Conservation (phyloP, 2,113 vertebrate genomes). For the Megaceryle maxima region DNA sequence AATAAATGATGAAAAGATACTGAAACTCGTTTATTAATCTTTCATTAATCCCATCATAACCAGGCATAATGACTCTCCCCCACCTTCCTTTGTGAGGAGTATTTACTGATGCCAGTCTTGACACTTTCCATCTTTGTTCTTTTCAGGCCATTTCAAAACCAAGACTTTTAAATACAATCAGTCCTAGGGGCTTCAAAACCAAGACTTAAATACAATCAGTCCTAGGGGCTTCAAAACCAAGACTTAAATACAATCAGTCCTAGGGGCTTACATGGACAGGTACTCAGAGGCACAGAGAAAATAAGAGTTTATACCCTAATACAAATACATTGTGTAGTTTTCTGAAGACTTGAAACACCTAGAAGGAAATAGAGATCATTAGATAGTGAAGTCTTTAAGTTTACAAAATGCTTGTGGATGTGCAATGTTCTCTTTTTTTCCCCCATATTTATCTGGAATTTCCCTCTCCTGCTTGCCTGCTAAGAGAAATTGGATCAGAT, state of each 20-base stretch:
- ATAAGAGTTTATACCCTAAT: neutral
- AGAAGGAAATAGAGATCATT: neutral
- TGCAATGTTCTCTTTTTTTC: neutral
- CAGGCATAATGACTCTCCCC: neutral
- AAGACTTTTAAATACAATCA: neutral
- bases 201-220: neutral
- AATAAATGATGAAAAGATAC: neutral
- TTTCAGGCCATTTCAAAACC: neutral
- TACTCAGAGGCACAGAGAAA: neutral
- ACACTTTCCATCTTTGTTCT: constrained; percentile 11
- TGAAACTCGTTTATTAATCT: neutral
- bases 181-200: neutral
- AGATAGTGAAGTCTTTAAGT: neutral
- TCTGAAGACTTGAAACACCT: neutral
- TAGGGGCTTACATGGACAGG: neutral
- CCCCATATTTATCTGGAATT: neutral
- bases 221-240: neutral
- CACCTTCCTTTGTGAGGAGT: neutral
- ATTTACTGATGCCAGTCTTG: neutral
- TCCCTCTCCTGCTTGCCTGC: neutral
- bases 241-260: neutral
- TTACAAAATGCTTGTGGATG: neutral
- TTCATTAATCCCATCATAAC: neutral
- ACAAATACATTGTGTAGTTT: neutral
- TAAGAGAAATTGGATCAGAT: neutral